Base-by-base conservation (phyloP, 1,140 invertebrate genomes). In the Nasonia giraulti region DNA sequence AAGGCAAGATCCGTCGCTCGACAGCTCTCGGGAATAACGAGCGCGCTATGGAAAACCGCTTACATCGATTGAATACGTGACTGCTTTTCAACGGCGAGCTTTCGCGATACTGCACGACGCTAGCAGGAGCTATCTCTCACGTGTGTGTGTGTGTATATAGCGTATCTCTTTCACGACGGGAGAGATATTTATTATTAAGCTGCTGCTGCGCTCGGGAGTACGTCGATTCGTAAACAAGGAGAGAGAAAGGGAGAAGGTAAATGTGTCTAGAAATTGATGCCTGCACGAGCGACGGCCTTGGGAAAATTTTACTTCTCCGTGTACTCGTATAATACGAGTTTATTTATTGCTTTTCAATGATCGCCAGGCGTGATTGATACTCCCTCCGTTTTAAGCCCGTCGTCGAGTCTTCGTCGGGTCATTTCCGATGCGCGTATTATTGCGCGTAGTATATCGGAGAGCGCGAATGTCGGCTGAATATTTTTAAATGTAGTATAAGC, bases 21-120 rank as follows among this genome's bases (percentile, higher is more conserved):
- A 40, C 37, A 75, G 69, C 50, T 55, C 27, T 11, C 27, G 68
- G 27, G 10, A 4, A 71, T 3, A 27, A 71, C 27, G 74, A 40
- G 50, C 27, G 47, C 85, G 86, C 82, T 85, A 88, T 88, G 81
- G 86, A 83, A 86, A 87, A 87, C 79, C 84, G 84, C 84, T 88
- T 87, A 88, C 85, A 84, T 83, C 82, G 84, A 87, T 87, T 83
- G 78, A 62, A 80, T 77, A 75, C 78, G 83, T 84, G 80, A 84
- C 81, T 86, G 80, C 81, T 69, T 68, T 79, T 73, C 69, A 84
- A 12, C 74, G 31, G 14, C 11, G n/a, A 50, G 17, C 23, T 40
- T 50, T 77, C 12, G 10, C 17, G 8, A 20, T 62, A n/a, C 27
- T 27, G 27, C 17, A n/a, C 55, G 33, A 62, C 20, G 1, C 20